Base-by-base conservation (phyloP, 2,113 vertebrate genomes). In the Falcunculus frontatus region DNA sequence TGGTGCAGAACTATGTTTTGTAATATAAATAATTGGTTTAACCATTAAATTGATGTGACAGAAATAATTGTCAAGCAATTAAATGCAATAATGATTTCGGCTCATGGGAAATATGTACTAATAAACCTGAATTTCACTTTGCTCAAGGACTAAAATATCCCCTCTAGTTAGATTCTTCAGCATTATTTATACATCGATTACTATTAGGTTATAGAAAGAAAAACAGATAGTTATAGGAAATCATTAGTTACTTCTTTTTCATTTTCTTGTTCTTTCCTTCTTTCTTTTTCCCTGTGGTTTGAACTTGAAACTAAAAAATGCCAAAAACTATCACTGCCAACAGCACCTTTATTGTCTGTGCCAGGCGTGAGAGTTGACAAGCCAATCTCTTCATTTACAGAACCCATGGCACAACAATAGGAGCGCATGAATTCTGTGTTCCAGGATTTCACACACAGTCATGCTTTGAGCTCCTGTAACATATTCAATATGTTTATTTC, bases 1-100 rank as follows among this genome's bases (percentile, higher is more conserved):
- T 90, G 82, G 35, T 93, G 70, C 69, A 96, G 77, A 97, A 74
- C 84, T 95, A 55, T 93, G 35, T 96, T 98, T 97, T 88, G 78
- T 91, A 97, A 97, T 94, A 96, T 87, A 97, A 97, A 96, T 97
- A 97, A 97, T 97, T 97, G 92, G 77, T 96, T 97, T 97, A 97
- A 97, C 90, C 84, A 85, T 95, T 97, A 96, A 96, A 97, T 94
- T 97, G 95, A 92, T 97, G 69, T 97, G 97, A 97, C 94, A 97
- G 91, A 97, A 97, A 96, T 97, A 97, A 97, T 94, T 97, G 85
- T 96, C 72, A 96, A 72, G 87, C 78, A 98, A 97, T 98, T 97
- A 97, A 97, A 97, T 93, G 85, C 50, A 69, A 70, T 82, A 96
- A 86, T 91, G 75, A 87, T 97, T 97, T 96, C n/a, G 95, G 59